These are phyloP conservation scores for Temnothorax unifasciatus DNA, from an alignment of 2,888 invertebrate species.

Conservation along the genomic window DNA sequence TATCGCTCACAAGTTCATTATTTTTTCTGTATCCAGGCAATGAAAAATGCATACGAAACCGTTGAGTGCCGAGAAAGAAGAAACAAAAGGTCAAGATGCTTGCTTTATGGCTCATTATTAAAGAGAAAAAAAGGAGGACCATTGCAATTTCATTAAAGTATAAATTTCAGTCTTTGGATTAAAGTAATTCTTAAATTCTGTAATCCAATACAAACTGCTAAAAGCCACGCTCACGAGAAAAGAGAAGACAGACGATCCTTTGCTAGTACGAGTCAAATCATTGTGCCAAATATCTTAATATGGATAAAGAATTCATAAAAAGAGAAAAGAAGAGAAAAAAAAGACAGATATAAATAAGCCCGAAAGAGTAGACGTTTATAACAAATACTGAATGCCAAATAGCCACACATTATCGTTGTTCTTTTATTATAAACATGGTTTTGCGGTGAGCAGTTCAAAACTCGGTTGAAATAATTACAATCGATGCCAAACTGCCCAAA, in stretches of 20 bases:
- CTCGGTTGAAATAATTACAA: neutral
- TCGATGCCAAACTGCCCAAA: neutral
- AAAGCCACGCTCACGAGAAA: neutral
- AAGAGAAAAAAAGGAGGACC: neutral
- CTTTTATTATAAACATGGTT: neutral
- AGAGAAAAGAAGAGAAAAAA: neutral
- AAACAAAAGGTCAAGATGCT: neutral
- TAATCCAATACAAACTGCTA: neutral
- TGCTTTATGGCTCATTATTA: neutral
- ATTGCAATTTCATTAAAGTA: neutral
- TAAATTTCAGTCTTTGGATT: neutral
- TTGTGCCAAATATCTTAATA: neutral
- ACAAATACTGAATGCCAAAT: neutral
- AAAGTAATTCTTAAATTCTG: neutral
- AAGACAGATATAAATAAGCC: neutral
- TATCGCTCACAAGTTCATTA: neutral
- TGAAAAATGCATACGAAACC: neutral
- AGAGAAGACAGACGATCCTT: neutral
- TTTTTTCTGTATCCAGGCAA: neutral
- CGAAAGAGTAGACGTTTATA: neutral
- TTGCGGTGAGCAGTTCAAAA: slow-evolving; percentile 15
- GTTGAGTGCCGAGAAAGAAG: neutral
- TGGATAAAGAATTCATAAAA: neutral
- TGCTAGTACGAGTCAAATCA: neutral
- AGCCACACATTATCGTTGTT: neutral